Conservation (phyloP, 2,113 vertebrate genomes). For the Alethe castanea region DNA sequence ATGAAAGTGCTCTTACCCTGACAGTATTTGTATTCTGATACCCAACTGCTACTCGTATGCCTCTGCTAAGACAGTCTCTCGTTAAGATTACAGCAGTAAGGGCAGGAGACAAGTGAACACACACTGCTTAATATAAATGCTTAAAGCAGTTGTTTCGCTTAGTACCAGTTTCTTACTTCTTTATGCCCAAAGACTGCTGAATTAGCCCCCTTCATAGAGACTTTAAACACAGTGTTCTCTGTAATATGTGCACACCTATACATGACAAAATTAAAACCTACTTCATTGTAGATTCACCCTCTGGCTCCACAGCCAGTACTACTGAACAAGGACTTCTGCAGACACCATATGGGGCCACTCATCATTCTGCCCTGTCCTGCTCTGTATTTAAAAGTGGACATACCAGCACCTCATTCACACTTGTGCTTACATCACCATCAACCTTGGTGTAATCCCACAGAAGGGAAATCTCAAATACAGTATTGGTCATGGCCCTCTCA, state of each 20-base stretch:
- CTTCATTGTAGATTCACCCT: background rate
- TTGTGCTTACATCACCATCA: rapidly evolving
- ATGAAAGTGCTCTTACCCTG: background rate
- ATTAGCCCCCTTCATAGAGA: background rate
- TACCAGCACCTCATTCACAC: background rate
- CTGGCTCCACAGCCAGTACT: background rate
- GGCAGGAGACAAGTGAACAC: background rate
- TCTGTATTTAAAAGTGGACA: background rate
- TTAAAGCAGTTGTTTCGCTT: background rate
- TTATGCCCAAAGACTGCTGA: background rate
- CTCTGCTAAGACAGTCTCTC: background rate
- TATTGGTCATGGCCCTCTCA: background rate
- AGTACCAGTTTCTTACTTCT: background rate
- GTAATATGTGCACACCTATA: background rate
- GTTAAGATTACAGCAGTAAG: background rate
- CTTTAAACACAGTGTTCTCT: background rate
- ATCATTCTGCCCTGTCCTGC: background rate
- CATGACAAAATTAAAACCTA: background rate
- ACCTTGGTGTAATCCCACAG: background rate
- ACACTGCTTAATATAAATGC: background rate
- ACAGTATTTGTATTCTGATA: slow-evolving; percentile 4
- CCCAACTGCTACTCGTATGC: background rate
- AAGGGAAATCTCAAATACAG: background rate
- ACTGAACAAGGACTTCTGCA: background rate
- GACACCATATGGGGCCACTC: background rate